These are phyloP conservation scores for Mugil cephalus DNA, from an alignment of 2,113 vertebrate species.

Conservation along the genomic window DNA sequence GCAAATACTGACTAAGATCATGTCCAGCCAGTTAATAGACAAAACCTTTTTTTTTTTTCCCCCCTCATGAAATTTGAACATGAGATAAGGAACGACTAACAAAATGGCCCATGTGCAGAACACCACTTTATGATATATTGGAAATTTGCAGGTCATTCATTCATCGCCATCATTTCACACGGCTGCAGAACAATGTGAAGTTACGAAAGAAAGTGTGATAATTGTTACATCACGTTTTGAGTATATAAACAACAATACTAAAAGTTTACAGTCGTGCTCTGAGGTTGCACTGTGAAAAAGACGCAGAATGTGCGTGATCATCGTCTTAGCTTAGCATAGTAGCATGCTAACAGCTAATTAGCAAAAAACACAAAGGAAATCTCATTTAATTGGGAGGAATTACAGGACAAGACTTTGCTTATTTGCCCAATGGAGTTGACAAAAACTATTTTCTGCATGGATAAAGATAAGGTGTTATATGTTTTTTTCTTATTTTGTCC, in stretches of 20 bases:
- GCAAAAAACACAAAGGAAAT: background rate
- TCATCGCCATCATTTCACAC: constrained; percentile 8
- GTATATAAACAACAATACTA: background rate
- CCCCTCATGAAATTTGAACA: constrained; percentile 41
- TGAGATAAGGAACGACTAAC: constrained; percentile 39
- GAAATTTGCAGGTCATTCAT: constrained; percentile 30
- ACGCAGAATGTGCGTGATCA: background rate
- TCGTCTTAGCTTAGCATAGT: background rate
- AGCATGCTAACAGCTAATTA: constrained; percentile 3
- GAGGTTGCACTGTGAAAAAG: constrained; percentile 3
- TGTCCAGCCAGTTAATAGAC: constrained; percentile 39
- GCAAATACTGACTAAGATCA: constrained; percentile 48
- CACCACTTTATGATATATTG: constrained; percentile 33
- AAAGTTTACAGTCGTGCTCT: constrained; percentile 1
- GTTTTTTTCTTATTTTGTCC: too few species aligned
- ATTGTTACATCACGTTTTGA: constrained; percentile 25
- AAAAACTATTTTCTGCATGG: too few species aligned
- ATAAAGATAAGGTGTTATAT: background rate
- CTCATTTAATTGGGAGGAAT: constrained; percentile 4
- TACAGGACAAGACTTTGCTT: constrained; percentile 12
- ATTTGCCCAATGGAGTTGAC: background rate
- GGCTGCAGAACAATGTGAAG: constrained; percentile 24
- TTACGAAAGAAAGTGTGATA: constrained; percentile 29
- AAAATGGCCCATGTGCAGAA: constrained; percentile 6
- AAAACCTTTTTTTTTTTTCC: constrained; percentile 34